Conservation (phyloP, 2,888 invertebrate species). For the Dermolepida albohirtum region DNA sequence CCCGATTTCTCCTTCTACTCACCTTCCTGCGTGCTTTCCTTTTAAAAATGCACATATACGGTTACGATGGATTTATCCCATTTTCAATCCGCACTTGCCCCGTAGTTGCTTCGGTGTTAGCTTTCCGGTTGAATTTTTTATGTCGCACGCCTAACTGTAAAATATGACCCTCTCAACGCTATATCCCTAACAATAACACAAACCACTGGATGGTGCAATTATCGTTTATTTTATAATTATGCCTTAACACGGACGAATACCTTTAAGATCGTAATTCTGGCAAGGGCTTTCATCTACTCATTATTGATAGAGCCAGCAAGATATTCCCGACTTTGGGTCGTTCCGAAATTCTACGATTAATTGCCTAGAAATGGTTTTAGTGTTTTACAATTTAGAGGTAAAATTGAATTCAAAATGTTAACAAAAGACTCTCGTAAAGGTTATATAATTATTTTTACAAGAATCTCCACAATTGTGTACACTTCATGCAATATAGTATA, state of each 20-base stretch:
- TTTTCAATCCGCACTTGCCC: constrained; percentile 41
- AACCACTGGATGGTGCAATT: constrained; percentile 35
- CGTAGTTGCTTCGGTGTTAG: constrained; percentile 5
- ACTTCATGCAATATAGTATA: no score
- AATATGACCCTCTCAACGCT: constrained; percentile 35
- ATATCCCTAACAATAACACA: constrained; percentile 37
- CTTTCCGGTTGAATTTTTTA: constrained; percentile 41
- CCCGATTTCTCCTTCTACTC: background rate
- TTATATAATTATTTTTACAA: no score
- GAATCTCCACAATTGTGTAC: no score
- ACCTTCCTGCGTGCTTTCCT: background rate
- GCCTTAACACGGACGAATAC: constrained; percentile 33
- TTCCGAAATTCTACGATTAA: no score
- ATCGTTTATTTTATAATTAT: constrained; percentile 38
- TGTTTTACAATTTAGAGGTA: no score
- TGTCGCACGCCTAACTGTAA: constrained; percentile 31
- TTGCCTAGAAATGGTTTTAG: no score
- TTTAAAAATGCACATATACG: constrained; percentile 43
- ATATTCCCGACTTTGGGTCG: no score
- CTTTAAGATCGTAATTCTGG: constrained; percentile 27
- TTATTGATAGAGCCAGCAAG: constrained; percentile 33
- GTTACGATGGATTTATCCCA: constrained; percentile 34
- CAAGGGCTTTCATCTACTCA: constrained; percentile 38
- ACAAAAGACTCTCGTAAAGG: no score
- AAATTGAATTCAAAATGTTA: no score